Conservation (phyloP, 2,797 vertebrate species). For the Choloepus didactylus region DNA sequence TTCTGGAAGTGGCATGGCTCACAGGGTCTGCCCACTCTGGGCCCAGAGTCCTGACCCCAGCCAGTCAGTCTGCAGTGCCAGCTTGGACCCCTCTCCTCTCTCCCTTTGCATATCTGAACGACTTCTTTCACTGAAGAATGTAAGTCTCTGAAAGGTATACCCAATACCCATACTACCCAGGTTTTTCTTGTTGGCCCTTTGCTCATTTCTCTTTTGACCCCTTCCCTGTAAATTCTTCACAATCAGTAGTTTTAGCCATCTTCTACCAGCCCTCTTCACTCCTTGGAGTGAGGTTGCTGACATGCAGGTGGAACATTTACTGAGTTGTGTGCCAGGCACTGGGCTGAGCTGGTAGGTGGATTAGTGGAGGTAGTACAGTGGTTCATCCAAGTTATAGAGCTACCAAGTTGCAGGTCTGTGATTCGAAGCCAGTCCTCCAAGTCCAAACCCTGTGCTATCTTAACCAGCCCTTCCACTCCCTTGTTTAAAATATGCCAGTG, state of each 20-base stretch:
- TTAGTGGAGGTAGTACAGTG: neutral
- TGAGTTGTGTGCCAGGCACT: neutral
- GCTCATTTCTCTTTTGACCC: neutral
- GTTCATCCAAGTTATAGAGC: neutral
- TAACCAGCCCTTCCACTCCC: too few relatives aligned
- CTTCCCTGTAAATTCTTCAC: neutral
- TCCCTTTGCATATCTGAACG: neutral
- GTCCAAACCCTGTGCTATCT: neutral
- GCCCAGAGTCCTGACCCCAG: neutral
- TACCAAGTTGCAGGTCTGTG: neutral
- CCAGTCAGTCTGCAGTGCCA: neutral
- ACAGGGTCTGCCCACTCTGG: rapidly evolving
- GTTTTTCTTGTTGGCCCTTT: neutral
- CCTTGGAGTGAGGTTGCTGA: neutral
- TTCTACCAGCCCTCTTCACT: too few relatives aligned
- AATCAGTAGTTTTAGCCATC: neutral
- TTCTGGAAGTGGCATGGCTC: neutral
- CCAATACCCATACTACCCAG: neutral
- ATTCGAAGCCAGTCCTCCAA: neutral
- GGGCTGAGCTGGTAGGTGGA: neutral
- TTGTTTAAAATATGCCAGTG: neutral
- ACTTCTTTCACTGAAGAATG: neutral
- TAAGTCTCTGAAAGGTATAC: neutral
- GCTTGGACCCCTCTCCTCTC: neutral
- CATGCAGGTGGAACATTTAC: neutral